These are phyloP conservation scores for Ceyx melanurus DNA, from an alignment of 2,113 vertebrate genomes.

Conservation along the genomic window DNA sequence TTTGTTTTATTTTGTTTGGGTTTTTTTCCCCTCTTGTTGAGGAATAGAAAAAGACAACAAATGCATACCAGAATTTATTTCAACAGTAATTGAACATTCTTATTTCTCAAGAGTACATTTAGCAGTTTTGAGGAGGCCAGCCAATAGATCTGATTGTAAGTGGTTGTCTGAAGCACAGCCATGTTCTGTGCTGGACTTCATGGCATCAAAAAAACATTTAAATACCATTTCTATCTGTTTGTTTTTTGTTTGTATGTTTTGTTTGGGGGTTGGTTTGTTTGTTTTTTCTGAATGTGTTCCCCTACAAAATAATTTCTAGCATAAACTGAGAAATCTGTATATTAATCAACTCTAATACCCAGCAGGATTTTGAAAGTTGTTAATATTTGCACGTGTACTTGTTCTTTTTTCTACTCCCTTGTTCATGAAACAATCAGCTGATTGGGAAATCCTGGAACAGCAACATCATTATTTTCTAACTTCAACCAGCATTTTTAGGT, in stretches of 20 bases:
- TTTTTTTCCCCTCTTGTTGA: too few species aligned
- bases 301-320: not conserved
- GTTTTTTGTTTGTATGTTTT: too few species aligned
- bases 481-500: not conserved
- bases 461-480: not conserved
- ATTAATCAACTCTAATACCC: not conserved
- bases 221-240: not conserved
- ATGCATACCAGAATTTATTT: not conserved
- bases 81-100: not conserved
- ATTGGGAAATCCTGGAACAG: not conserved
- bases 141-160: not conserved
- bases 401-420: not conserved
- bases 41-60: not conserved
- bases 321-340: not conserved
- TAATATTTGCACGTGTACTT: not conserved
- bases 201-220: not conserved
- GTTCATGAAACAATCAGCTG: not conserved
- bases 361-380: not conserved
- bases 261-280: too few species aligned
- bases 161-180: not conserved
- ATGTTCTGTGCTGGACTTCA: fast-evolving
- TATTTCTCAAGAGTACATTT: not conserved
- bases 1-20: not conserved
- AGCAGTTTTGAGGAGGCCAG: not conserved
- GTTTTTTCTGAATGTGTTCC: not conserved